Percentiles rank a stretch among this genome's conserved stretches.
phyloP scores from a whole-genome alignment of 2,113 vertebrate genomes.

The Dascyllus trimaculatus region DNA sequence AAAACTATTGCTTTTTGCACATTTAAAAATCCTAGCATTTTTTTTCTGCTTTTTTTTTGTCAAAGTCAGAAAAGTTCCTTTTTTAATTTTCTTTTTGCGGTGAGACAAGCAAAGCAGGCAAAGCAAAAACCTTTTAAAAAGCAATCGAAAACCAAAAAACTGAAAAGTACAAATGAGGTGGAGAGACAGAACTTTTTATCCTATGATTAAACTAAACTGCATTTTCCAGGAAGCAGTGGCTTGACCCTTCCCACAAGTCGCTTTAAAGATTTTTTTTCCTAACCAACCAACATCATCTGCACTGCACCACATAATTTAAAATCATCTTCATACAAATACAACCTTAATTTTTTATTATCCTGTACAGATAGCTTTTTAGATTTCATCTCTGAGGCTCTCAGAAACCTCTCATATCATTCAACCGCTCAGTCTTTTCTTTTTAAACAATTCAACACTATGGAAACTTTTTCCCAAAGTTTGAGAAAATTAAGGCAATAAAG shows the following conservation, averaged over 20 bases:
- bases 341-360: constrained; percentile 80
- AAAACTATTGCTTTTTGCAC: constrained; percentile 94
- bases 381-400: constrained; percentile 82
- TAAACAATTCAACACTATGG: constrained; percentile 79
- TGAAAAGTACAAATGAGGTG: constrained; percentile 87
- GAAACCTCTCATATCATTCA: constrained; percentile 80
- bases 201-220: constrained; percentile 89
- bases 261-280: constrained; percentile 65
- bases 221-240: constrained; percentile 91
- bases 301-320: constrained; percentile 90
- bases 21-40: constrained; percentile 89
- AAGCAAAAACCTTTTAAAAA: constrained; percentile 90
- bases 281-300: constrained; percentile 85
- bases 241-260: constrained; percentile 82
- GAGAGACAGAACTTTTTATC: constrained; percentile 86
- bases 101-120: constrained; percentile 97
- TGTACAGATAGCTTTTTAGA: constrained; percentile 90
- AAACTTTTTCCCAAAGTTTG: constrained; percentile 86
- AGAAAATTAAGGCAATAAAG: constrained; percentile 99
- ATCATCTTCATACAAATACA: constrained; percentile 95
- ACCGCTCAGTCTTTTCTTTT: constrained; percentile 79
- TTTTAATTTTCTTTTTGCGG: constrained; percentile 87
- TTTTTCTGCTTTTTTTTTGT: constrained; percentile 76
- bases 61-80: constrained; percentile 76
- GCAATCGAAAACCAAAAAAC: constrained; percentile 85